Evolutionary conservation across 2,113 vertebrate genomes (phyloP).

Genomic region (mouse (Mus musculus)): DNA sequence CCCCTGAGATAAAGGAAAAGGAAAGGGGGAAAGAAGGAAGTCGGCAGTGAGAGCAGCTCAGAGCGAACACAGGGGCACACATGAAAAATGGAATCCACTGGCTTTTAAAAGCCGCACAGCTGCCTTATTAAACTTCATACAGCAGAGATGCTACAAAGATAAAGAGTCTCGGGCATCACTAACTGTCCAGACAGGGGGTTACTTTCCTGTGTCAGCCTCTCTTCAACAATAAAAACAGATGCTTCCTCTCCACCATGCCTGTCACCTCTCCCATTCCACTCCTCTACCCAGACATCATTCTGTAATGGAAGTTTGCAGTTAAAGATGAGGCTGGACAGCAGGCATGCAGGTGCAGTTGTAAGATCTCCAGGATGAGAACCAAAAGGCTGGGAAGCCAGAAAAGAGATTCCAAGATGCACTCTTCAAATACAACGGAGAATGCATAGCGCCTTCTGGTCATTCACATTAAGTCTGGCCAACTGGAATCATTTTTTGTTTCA

Average conservation of each 20-base stretch:
- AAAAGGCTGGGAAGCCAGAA: slow-evolving; percentile 78
- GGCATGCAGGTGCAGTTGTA: slow-evolving; percentile 82
- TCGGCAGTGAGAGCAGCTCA: neutral
- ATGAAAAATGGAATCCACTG: slow-evolving; percentile 73
- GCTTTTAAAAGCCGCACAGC: slow-evolving; percentile 75
- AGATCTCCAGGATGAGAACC: slow-evolving; percentile 63
- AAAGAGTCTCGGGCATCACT: slow-evolving; percentile 77
- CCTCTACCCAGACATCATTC: slow-evolving; percentile 58
- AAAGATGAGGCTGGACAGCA: slow-evolving; percentile 78
- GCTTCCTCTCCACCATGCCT: slow-evolving; percentile 21
- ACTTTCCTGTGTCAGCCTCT: slow-evolving; percentile 7
- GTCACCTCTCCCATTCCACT: neutral
- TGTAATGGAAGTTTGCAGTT: slow-evolving; percentile 78
- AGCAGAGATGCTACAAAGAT: slow-evolving; percentile 76
- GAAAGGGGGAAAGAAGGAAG: slow-evolving; percentile 48
- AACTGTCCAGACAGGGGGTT: slow-evolving; percentile 68
- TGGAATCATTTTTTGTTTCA: slow-evolving; percentile 80
- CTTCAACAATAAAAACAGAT: slow-evolving; percentile 75
- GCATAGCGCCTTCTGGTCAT: slow-evolving; percentile 81
- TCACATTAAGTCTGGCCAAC: slow-evolving; percentile 75
- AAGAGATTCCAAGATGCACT: slow-evolving; percentile 75
- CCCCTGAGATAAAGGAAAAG: slow-evolving; percentile 70
- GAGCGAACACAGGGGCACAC: neutral
- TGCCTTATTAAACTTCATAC: slow-evolving; percentile 83
- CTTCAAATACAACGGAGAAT: slow-evolving; percentile 78